Evolutionary conservation across 2,888 invertebrate genomes (phyloP).

Genomic region (Drosophila anomalata): DNA sequence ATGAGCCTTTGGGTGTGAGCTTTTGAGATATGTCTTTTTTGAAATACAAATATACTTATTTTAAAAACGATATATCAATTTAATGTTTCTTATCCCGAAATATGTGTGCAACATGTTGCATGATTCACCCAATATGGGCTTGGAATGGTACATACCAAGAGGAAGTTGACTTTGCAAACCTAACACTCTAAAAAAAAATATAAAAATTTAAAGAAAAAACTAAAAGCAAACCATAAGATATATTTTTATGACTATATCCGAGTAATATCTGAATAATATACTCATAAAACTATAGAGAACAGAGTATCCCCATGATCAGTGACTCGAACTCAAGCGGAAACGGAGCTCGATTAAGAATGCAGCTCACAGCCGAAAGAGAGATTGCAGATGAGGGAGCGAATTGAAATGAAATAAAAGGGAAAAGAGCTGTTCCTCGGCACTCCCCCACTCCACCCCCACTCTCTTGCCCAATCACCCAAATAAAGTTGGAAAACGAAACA

Average conservation of each 20-base stretch:
- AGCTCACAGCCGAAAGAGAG: slow-evolving; percentile 48
- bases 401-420: slow-evolving; percentile 58
- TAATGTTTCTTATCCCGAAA: too few species aligned
- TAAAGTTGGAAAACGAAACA: slow-evolving; percentile 26
- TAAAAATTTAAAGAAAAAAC: neutral
- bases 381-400: slow-evolving; percentile 24
- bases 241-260: neutral
- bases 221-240: neutral
- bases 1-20: neutral
- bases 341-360: slow-evolving; percentile 60
- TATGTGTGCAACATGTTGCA: too few species aligned
- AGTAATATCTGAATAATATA: neutral
- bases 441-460: neutral
- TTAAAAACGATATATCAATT: too few species aligned
- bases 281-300: neutral
- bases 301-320: slow-evolving; percentile 31
- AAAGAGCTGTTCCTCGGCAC: slow-evolving; percentile 43
- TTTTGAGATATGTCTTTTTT: too few species aligned
- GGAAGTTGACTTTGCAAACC: neutral
- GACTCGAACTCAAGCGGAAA: slow-evolving; percentile 54
- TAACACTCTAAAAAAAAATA: neutral
- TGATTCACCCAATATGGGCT: too few species aligned
- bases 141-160: neutral
- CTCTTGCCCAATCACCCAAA: slow-evolving; percentile 2
- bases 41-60: too few species aligned